Evolutionary conservation across 2,113 vertebrate genomes (phyloP), one percentile per base, ranked within the genome.

Genomic region (Macaca nemestrina): DNA sequence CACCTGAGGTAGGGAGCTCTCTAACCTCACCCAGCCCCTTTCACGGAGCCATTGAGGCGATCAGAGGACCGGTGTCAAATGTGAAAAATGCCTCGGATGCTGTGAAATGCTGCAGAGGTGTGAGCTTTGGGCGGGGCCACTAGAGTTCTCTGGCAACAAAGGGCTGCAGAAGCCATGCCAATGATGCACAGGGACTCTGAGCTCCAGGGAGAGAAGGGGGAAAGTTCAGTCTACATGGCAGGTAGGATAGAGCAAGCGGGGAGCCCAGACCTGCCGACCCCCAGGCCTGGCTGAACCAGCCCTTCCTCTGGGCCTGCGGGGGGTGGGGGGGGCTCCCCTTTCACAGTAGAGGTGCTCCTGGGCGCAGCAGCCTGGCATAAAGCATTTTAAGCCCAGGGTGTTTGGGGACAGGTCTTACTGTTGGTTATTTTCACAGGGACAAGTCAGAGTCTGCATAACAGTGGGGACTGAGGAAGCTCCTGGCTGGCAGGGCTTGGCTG

Each of bases 11-110:
- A 14, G 10, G n/a, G 68, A 90, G 55, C 23, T 11, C 40, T 35
- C 17, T 27, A 23, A 6, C 5, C 64, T 14, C 3, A 5, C 12
- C 40, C 75, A 16, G 20, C 13, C 48, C 52, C 43, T n/a, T 22
- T 22, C 70, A 16, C 0, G 23, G 30, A n/a, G 38, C 2, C 27
- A 10, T 1, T 3, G 70, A 18, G 35, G 11, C 8, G 0, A 17
- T 59, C 32, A 30, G 8, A 22, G 8, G 50, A 16, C 14, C 2
- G 3, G 35, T 18, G 9, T 72, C 76, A 1, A 8, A 32, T 22
- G 25, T 61, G 84, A 22, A 48, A 35, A 88, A 5, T 8, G 35
- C 6, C 38, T 32, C 0, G 3, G 23, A 1, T 16, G 18, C 9
- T 7, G n/a, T 13, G 55, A 35, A 40, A 73, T 25, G 61, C 27